Conservation (phyloP, 2,888 invertebrate genomes). For the Chirona hameri region DNA sequence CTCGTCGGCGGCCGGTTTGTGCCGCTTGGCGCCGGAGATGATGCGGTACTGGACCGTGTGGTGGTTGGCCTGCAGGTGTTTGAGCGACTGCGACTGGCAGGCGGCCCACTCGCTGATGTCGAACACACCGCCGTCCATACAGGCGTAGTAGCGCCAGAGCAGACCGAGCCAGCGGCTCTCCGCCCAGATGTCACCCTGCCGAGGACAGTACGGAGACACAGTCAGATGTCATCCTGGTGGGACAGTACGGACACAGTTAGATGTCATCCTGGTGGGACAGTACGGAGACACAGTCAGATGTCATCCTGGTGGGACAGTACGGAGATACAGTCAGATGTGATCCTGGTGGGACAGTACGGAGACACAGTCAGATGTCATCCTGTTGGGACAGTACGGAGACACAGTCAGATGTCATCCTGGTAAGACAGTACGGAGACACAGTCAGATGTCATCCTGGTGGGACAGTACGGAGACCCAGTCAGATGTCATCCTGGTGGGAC, state of each 20-base stretch:
- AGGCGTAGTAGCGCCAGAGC: conserved; percentile 90
- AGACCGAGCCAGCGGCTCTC: conserved; percentile 84
- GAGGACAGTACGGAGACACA: neutral
- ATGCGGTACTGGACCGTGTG: conserved; percentile 87
- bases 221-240: too few relatives aligned
- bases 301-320: too few relatives aligned
- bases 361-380: neutral
- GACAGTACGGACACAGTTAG: neutral
- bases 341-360: neutral
- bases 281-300: neutral
- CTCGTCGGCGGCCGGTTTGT: conserved; percentile 38
- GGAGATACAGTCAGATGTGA: neutral
- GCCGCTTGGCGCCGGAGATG: conserved; percentile 59
- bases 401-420: too few relatives aligned
- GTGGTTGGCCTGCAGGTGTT: conserved; percentile 82
- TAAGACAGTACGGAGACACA: neutral
- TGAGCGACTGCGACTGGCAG: conserved; percentile 75
- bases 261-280: neutral
- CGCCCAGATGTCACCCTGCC: conserved; percentile 91
- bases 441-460: too few relatives aligned
- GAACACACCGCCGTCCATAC: conserved; percentile 93
- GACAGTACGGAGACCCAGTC: too few relatives aligned
- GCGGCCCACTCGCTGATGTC: conserved; percentile 97
- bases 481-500: too few relatives aligned
- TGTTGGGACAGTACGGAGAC: neutral